Percentiles rank a stretch among this genome's conserved stretches.
phyloP scores from a whole-genome alignment of 2,888 invertebrate species.

The Acanthopleura granulata region DNA sequence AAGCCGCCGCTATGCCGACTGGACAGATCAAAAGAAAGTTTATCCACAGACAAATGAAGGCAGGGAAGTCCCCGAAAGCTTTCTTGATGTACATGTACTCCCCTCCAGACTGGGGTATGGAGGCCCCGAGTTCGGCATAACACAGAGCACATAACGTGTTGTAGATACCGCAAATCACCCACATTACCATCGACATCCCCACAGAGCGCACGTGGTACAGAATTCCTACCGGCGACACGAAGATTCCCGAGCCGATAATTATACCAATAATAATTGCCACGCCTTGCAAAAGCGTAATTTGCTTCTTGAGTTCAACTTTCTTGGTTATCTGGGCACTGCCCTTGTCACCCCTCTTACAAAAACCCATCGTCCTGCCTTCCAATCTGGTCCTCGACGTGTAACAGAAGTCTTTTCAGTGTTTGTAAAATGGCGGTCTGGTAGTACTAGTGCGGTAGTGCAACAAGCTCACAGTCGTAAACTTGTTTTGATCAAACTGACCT shows the following conservation, averaged over 20 bases:
- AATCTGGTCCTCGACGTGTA: too few species aligned
- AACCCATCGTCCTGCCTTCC: neutral
- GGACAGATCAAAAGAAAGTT: constrained; percentile 64
- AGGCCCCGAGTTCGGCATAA: constrained; percentile 91
- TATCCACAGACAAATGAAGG: constrained; percentile 66
- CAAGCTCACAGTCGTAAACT: too few species aligned
- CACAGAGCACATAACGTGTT: constrained; percentile 86
- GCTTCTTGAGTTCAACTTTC: constrained; percentile 80
- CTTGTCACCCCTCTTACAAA: neutral
- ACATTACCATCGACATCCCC: constrained; percentile 83
- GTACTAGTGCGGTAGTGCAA: too few species aligned
- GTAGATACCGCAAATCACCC: constrained; percentile 86
- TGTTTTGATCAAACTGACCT: too few species aligned
- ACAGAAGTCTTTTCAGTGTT: too few species aligned
- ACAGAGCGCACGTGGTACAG: constrained; percentile 82
- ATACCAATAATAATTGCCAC: constrained; percentile 94
- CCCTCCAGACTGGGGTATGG: constrained; percentile 77
- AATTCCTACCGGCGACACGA: constrained; percentile 93
- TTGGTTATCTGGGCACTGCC: constrained; percentile 24
- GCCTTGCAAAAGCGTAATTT: constrained; percentile 88
- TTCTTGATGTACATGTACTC: constrained; percentile 72
- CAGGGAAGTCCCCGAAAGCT: constrained; percentile 64
- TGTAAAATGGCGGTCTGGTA: too few species aligned
- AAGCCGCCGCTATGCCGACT: constrained; percentile 64
- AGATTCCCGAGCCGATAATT: constrained; percentile 95